Evolutionary conservation across 2,888 invertebrate genomes (phyloP).

Genomic region (Drosophila atroscutellata): DNA sequence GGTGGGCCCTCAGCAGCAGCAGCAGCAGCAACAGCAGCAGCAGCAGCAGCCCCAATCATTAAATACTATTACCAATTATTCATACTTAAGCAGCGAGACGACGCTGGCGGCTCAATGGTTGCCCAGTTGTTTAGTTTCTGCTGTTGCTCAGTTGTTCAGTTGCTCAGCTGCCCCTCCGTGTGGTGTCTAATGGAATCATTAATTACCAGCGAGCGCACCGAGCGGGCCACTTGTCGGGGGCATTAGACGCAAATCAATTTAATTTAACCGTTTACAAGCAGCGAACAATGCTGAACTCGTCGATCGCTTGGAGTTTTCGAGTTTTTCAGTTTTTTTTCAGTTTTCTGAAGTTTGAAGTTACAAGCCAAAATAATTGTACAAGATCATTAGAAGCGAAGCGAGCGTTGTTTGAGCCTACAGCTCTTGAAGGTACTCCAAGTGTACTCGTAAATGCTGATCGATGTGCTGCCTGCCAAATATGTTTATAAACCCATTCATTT

Average conservation of each 20-base stretch:
- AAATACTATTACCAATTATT: constrained; percentile 82
- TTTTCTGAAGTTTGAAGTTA: constrained; percentile 27
- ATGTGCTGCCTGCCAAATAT: constrained; percentile 74
- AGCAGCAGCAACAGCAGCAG: neutral
- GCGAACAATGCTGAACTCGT: constrained; percentile 45
- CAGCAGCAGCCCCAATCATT: constrained; percentile 67
- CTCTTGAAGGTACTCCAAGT: constrained; percentile 8
- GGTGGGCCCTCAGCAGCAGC: constrained; percentile 56
- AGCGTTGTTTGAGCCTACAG: constrained; percentile 16
- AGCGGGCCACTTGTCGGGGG: constrained; percentile 81
- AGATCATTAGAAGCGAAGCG: constrained; percentile 69
- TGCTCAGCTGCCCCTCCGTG: constrained; percentile 51
- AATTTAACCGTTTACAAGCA: constrained; percentile 80
- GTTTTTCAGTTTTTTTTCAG: constrained; percentile 7
- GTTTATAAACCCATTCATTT: constrained; percentile 82
- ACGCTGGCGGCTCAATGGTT: constrained; percentile 46
- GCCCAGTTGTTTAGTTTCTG: constrained; percentile 31
- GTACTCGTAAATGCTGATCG: constrained; percentile 51
- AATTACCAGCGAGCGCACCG: constrained; percentile 66
- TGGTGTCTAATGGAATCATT: constrained; percentile 81
- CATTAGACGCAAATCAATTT: constrained; percentile 82
- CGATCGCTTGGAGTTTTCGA: neutral
- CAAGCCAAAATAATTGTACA: constrained; percentile 68
- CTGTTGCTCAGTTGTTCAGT: constrained; percentile 29
- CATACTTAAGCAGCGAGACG: constrained; percentile 79